A percentile compares a stretch with the other conserved stretches of the same genome.
phyloP scores from a whole-genome alignment of 2,113 vertebrate species.

The Pontoporia blainvillei region DNA sequence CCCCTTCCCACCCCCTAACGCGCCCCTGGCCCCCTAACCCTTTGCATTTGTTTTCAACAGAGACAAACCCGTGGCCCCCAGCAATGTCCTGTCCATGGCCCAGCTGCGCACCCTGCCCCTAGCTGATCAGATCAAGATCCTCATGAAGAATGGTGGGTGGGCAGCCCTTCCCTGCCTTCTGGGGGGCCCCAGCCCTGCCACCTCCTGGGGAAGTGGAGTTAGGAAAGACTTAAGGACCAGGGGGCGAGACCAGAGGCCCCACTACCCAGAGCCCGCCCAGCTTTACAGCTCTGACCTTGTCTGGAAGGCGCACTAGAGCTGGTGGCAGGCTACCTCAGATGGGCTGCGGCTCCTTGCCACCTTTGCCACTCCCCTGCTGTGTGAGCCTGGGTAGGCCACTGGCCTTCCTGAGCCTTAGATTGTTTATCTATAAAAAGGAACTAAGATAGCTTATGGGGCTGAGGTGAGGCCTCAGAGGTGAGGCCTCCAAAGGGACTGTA shows the following conservation, averaged over 20 bases:
- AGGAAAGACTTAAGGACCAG: neutral
- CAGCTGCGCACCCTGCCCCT: slow-evolving; percentile 95
- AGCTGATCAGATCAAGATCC: slow-evolving; percentile 95
- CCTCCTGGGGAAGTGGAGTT: neutral
- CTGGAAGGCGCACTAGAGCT: neutral
- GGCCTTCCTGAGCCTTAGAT: neutral
- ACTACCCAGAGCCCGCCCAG: neutral
- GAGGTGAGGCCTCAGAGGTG: neutral
- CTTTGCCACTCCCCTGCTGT: neutral
- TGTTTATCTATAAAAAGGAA: neutral
- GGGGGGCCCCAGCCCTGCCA: neutral
- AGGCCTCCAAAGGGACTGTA: neutral
- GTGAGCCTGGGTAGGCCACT: neutral
- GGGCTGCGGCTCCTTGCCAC: accelerated
- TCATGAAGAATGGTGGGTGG: slow-evolving; percentile 95
- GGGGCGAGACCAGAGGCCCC: neutral
- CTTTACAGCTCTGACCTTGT: neutral
- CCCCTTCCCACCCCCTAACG: too few species aligned
- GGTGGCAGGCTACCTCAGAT: accelerated
- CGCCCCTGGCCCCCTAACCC: neutral
- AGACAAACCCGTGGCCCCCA: slow-evolving; percentile 91
- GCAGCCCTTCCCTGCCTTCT: neutral
- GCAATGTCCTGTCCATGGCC: slow-evolving; percentile 97
- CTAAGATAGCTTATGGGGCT: neutral
- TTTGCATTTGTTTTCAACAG: slow-evolving; percentile 50